Conservation (phyloP, 1,140 invertebrate genomes). For the Lamellibrachia luymesi region DNA sequence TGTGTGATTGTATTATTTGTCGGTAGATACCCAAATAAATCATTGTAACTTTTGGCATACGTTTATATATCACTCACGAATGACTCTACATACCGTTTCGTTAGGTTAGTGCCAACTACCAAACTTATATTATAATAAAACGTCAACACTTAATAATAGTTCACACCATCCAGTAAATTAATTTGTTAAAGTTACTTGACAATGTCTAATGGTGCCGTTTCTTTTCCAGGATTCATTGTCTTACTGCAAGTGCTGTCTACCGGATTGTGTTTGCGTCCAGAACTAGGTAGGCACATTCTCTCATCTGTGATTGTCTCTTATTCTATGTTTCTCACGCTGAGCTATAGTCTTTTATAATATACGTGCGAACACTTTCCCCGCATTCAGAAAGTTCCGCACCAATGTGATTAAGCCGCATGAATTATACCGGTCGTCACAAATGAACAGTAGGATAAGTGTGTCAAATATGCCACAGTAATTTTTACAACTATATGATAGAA, state of each 20-base stretch:
- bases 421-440: background rate
- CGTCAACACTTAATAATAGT: background rate
- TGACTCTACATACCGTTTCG: too few species aligned
- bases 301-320: background rate
- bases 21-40: too few species aligned
- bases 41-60: too few species aligned
- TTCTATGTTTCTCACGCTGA: background rate
- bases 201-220: background rate
- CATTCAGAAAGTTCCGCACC: background rate
- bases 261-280: background rate
- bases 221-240: background rate
- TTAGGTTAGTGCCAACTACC: too few species aligned
- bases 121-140: background rate
- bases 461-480: background rate
- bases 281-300: background rate
- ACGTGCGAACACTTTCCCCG: background rate
- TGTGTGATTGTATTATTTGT: too few species aligned
- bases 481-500: background rate
- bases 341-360: background rate
- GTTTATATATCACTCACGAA: too few species aligned
- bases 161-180: background rate
- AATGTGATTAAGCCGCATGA: background rate
- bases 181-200: background rate
- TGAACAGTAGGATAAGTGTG: background rate
- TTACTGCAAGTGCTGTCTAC: background rate